Evolutionary conservation across 2,113 vertebrate genomes (phyloP).

Genomic region (Vulpes vulpes): DNA sequence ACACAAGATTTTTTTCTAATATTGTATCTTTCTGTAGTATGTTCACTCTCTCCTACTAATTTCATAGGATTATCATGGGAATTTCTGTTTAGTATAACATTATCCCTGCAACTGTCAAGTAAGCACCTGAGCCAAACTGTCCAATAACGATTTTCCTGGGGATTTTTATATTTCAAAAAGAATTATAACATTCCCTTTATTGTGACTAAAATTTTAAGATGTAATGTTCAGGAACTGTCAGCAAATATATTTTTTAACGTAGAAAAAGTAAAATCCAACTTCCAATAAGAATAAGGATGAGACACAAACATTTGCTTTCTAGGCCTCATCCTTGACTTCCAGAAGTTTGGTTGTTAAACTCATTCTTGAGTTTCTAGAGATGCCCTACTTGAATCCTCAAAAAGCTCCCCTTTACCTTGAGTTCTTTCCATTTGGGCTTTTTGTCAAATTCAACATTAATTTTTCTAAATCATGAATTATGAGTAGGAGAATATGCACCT

Average conservation of each 20-base stretch:
- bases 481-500: neutral
- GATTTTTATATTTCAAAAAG: neutral
- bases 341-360: neutral
- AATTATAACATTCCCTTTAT: neutral
- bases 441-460: neutral
- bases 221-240: slow-evolving; percentile 35
- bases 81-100: neutral
- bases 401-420: neutral
- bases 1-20: neutral
- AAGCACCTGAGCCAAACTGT: neutral
- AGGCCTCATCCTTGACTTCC: neutral
- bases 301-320: slow-evolving; percentile 11
- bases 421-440: neutral
- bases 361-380: neutral
- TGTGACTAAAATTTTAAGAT: neutral
- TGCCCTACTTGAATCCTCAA: neutral
- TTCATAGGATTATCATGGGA: neutral
- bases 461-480: neutral
- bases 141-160: neutral
- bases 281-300: neutral
- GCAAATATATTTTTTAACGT: neutral
- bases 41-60: neutral
- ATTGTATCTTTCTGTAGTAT: neutral
- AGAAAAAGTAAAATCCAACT: slow-evolving; percentile 7
- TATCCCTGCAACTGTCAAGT: neutral